A percentile compares a stretch with the other conserved stretches of the same genome.
These are phyloP conservation scores for Anticlea derivata DNA, from an alignment of 2,888 invertebrate genomes.

Conservation along the genomic window DNA sequence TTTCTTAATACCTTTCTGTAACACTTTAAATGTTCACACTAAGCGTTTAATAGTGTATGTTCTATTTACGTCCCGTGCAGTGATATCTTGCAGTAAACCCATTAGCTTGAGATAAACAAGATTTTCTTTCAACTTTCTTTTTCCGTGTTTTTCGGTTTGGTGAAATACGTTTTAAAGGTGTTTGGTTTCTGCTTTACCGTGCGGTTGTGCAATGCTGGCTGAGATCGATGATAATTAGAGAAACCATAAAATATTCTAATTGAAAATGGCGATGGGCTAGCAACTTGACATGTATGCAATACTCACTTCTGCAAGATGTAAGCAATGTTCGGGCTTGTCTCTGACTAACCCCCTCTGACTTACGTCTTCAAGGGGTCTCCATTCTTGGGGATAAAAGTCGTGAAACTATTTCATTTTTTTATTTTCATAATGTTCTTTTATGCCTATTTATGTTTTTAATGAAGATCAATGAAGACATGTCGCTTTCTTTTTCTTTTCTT, in stretches of 20 bases:
- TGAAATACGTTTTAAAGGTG: constrained; percentile 19
- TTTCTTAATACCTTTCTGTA: not conserved
- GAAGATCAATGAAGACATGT: too few relatives aligned
- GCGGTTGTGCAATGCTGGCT: constrained; percentile 5
- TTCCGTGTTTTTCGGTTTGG: constrained; percentile 12
- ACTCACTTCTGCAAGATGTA: too few relatives aligned
- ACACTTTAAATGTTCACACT: constrained; percentile 1
- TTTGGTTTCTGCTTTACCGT: constrained; percentile 2
- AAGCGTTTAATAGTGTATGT: constrained; percentile 16
- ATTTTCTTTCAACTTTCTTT: constrained; percentile 7
- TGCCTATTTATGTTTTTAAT: too few relatives aligned
- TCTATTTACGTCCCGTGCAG: constrained; percentile 13
- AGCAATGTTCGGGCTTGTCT: too few relatives aligned
- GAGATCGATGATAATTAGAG: not conserved
- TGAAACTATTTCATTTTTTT: too few relatives aligned
- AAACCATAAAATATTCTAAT: too few relatives aligned
- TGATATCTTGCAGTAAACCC: constrained; percentile 16
- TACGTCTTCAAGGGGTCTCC: too few relatives aligned
- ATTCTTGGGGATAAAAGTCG: too few relatives aligned
- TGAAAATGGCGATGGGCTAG: too few relatives aligned
- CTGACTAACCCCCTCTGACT: too few relatives aligned
- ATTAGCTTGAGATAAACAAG: constrained; percentile 22
- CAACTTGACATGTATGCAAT: too few relatives aligned
- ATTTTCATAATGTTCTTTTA: too few relatives aligned
- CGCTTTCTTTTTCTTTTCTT: not conserved